A percentile compares a stretch with the other conserved stretches of the same genome.
phyloP scores from a whole-genome alignment of 2,113 vertebrate genomes.

The Mormoops blainvillei region DNA sequence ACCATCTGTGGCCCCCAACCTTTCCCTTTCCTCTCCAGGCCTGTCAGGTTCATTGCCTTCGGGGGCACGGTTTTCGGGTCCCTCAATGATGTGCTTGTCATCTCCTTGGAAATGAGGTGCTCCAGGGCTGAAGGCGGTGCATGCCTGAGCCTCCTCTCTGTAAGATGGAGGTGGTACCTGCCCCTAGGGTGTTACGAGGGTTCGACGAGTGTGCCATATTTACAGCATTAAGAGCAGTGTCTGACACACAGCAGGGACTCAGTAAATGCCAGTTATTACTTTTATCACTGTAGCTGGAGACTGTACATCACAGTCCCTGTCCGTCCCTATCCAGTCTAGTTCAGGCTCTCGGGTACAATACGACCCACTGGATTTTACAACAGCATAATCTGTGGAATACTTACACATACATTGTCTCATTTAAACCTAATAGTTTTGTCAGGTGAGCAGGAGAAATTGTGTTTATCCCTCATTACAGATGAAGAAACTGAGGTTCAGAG shows the following conservation, averaged over 20 bases:
- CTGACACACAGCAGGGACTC: fast-evolving
- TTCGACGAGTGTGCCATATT: neutral
- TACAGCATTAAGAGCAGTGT: too few relatives aligned
- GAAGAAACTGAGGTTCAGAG: neutral
- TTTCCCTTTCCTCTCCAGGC: too few relatives aligned
- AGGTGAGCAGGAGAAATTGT: neutral
- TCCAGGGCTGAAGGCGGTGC: neutral
- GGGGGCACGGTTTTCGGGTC: neutral
- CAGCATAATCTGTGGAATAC: neutral
- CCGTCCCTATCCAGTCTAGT: fast-evolving
- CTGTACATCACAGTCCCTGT: neutral
- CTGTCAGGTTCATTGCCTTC: neutral
- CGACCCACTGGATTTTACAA: neutral
- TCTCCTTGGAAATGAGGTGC: neutral
- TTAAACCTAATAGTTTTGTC: neutral
- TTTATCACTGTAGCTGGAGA: neutral
- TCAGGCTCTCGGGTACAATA: neutral
- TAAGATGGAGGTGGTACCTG: neutral
- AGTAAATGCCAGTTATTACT: neutral
- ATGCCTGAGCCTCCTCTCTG: neutral
- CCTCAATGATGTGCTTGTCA: neutral
- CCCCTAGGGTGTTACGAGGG: neutral
- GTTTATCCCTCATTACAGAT: neutral
- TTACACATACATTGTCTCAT: neutral
- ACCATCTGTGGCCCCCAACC: neutral